phyloP scores from a whole-genome alignment of 2,797 vertebrate genomes.

The Pseudomugil tenellus region DNA sequence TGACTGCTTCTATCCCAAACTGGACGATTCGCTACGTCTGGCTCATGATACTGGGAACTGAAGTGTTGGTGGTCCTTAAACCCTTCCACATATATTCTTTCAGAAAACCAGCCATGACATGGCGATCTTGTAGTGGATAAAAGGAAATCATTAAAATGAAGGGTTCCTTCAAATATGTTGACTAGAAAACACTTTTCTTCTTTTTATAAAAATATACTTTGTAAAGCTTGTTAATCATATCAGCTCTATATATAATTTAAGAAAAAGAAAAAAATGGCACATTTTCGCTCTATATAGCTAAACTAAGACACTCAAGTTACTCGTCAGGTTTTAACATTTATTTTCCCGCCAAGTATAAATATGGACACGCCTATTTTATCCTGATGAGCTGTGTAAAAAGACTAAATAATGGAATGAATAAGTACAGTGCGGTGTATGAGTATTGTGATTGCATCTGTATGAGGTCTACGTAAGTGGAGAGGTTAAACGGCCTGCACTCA shows the following conservation, averaged over 20 bases:
- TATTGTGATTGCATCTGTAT: conserved; percentile 30
- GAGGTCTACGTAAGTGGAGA: conserved; percentile 69
- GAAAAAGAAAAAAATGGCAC: neutral
- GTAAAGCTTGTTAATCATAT: neutral
- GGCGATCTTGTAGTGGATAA: neutral
- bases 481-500: conserved; percentile 65
- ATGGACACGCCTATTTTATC: neutral
- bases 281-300: neutral
- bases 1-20: conserved; percentile 26
- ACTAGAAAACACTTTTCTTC: neutral
- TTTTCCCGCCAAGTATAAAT: neutral
- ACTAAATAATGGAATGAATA: conserved; percentile 2
- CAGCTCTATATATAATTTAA: neutral
- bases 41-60: conserved; percentile 41
- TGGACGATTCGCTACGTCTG: conserved; percentile 53
- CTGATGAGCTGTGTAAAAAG: neutral
- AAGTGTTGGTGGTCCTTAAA: conserved; percentile 16
- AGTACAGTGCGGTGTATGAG: conserved; percentile 1
- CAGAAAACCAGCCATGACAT: neutral
- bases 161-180: neutral
- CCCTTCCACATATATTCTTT: conserved; percentile 20
- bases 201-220: neutral
- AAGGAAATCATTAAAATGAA: neutral
- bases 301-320: neutral
- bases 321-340: neutral